Percentiles rank a stretch among this genome's conserved stretches.
Evolutionary conservation across 2,113 vertebrate genomes (phyloP).

Genomic region (Neotoma lepida): DNA sequence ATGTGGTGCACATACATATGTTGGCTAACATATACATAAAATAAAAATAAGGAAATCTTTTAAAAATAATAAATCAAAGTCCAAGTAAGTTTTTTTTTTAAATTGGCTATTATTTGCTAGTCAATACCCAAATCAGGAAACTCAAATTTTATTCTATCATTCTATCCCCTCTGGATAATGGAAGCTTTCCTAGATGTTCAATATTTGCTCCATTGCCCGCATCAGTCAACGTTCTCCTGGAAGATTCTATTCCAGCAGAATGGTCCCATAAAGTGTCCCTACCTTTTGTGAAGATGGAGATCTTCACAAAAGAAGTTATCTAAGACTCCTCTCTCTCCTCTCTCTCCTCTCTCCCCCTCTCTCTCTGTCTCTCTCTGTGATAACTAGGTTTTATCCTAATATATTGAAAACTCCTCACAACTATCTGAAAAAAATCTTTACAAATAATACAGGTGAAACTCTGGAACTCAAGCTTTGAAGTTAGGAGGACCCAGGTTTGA

Average conservation of each 20-base stretch:
- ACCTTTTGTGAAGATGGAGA: too few species aligned
- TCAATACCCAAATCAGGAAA: constrained; percentile 7
- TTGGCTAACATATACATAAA: background rate
- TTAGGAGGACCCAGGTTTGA: background rate
- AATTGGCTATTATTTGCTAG: background rate
- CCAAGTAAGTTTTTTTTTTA: background rate
- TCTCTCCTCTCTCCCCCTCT: background rate
- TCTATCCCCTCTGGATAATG: background rate
- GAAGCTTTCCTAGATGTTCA: background rate
- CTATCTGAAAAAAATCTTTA: background rate
- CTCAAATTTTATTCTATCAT: background rate
- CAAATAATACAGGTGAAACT: background rate
- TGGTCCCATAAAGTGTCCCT: background rate
- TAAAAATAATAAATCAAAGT: constrained; percentile 5
- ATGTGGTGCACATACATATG: background rate
- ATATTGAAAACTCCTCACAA: background rate
- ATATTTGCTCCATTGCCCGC: background rate
- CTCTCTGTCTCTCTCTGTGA: background rate
- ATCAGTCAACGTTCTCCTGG: background rate
- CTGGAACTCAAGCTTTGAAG: background rate
- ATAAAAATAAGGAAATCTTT: background rate
- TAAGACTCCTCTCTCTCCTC: fast-evolving
- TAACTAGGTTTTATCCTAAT: background rate
- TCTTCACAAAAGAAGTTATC: background rate
- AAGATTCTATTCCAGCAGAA: background rate